phyloP scores from a whole-genome alignment of 2,888 invertebrate species.

The Allygus modestus region DNA sequence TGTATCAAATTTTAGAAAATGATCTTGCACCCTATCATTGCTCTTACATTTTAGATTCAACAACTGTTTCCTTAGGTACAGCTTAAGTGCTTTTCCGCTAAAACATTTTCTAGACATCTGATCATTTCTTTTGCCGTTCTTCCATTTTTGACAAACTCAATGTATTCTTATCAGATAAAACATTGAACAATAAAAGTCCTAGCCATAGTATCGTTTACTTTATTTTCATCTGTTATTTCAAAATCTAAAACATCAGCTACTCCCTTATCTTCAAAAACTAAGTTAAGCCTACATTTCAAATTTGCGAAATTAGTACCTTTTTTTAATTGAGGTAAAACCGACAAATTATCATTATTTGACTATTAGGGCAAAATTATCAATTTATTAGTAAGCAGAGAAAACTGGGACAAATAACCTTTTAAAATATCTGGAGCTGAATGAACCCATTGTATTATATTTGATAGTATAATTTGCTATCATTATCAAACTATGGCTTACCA shows the following conservation, averaged over 20 bases:
- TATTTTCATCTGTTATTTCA: conserved; percentile 4
- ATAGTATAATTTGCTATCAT: too few species aligned
- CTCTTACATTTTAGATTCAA: conserved; percentile 32
- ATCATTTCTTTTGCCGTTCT: conserved; percentile 17
- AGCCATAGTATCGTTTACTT: conserved; percentile 9
- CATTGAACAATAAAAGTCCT: conserved; percentile 6
- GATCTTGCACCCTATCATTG: conserved; percentile 18
- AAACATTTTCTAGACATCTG: conserved; percentile 48
- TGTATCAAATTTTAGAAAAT: conserved; percentile 39
- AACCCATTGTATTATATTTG: too few species aligned
- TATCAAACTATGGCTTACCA: too few species aligned
- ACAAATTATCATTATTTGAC: conserved; percentile 13
- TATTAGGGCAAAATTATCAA: too few species aligned
- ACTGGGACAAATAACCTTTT: too few species aligned
- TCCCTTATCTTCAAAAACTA: conserved; percentile 24
- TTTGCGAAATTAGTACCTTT: conserved; percentile 29
- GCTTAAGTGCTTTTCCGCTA: conserved; percentile 36
- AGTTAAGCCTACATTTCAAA: conserved; percentile 14
- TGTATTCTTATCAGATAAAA: conserved; percentile 22
- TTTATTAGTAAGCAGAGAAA: too few species aligned
- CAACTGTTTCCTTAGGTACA: conserved; percentile 35
- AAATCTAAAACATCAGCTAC: background rate
- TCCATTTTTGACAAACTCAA: conserved; percentile 21
- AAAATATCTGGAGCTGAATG: too few species aligned
- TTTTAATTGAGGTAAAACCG: conserved; percentile 27